These are phyloP conservation scores for Ectemnius cavifrons DNA, from an alignment of 2,888 invertebrate species.

Conservation along the genomic window DNA sequence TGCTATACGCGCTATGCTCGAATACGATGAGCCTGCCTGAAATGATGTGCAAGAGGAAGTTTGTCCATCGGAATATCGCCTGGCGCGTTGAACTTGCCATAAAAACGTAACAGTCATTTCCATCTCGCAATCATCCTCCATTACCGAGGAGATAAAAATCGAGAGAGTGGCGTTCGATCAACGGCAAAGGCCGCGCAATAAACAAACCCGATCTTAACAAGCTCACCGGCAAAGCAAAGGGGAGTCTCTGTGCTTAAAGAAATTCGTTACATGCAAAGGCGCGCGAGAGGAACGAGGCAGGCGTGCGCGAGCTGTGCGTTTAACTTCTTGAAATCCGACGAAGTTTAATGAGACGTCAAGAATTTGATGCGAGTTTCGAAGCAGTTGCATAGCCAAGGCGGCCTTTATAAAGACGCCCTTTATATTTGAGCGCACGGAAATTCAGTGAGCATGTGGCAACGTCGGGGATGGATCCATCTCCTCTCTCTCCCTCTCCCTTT, in stretches of 20 bases:
- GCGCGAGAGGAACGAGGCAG: conserved; percentile 18
- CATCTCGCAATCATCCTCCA: too few species aligned
- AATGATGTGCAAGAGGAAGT: too few species aligned
- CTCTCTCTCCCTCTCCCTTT: conserved; percentile 34
- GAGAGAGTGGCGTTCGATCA: neutral
- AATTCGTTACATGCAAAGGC: conserved; percentile 22
- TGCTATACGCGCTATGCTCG: too few species aligned
- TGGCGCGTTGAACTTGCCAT: too few species aligned
- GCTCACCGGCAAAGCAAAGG: neutral
- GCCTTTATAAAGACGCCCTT: conserved; percentile 60
- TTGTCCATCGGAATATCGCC: too few species aligned
- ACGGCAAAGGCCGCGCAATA: neutral
- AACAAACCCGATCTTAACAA: neutral
- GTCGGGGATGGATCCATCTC: conserved; percentile 48
- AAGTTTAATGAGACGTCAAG: conserved; percentile 65
- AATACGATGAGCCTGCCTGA: too few species aligned
- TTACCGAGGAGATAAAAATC: neutral
- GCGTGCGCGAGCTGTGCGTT: conserved; percentile 30
- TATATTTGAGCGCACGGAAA: conserved; percentile 66
- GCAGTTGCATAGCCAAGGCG: conserved; percentile 33
- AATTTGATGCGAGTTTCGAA: conserved; percentile 62
- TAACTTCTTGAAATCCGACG: conserved; percentile 60
- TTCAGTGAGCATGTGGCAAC: conserved; percentile 68
- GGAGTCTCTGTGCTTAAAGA: neutral
- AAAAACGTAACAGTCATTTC: too few species aligned